These are phyloP conservation scores for Morpho deidamia DNA, from an alignment of 2,888 invertebrate genomes.

Conservation along the genomic window DNA sequence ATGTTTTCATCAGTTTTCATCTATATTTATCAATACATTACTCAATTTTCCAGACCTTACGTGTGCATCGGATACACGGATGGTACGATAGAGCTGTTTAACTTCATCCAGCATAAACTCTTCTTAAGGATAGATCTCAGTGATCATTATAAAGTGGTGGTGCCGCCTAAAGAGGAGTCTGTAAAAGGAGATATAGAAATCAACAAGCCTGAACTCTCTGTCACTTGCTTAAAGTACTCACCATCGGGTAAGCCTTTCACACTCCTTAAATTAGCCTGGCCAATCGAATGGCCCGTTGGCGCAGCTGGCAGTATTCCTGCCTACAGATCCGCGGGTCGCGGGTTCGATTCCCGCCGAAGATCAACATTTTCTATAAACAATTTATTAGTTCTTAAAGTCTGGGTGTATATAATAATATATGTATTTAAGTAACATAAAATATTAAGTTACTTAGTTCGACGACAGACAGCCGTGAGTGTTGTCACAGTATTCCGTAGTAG, in stretches of 20 bases:
- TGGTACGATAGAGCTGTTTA: constrained; percentile 61
- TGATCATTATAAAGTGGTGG: constrained; percentile 43
- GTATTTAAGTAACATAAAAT: too few species aligned
- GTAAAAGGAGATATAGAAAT: constrained; percentile 43
- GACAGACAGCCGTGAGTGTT: too few species aligned
- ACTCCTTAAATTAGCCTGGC: too few species aligned
- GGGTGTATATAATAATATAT: too few species aligned
- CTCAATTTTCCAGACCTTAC: constrained; percentile 45
- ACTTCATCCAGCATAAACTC: constrained; percentile 56
- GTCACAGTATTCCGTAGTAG: too few species aligned
- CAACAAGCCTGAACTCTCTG: constrained; percentile 44
- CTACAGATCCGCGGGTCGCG: too few species aligned
- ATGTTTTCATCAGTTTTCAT: background rate
- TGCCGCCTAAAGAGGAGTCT: constrained; percentile 53
- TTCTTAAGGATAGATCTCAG: constrained; percentile 46
- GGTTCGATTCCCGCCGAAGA: too few species aligned
- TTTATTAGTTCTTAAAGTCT: too few species aligned
- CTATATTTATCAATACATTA: background rate
- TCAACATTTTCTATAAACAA: too few species aligned
- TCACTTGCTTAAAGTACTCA: constrained; percentile 74
- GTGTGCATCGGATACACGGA: constrained; percentile 67
- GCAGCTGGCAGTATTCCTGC: too few species aligned
- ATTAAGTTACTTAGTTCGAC: too few species aligned
- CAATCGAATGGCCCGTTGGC: too few species aligned
- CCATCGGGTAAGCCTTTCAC: constrained; percentile 62